Conservation (phyloP, 1,140 invertebrate species). For the Armadillidium nasatum region DNA sequence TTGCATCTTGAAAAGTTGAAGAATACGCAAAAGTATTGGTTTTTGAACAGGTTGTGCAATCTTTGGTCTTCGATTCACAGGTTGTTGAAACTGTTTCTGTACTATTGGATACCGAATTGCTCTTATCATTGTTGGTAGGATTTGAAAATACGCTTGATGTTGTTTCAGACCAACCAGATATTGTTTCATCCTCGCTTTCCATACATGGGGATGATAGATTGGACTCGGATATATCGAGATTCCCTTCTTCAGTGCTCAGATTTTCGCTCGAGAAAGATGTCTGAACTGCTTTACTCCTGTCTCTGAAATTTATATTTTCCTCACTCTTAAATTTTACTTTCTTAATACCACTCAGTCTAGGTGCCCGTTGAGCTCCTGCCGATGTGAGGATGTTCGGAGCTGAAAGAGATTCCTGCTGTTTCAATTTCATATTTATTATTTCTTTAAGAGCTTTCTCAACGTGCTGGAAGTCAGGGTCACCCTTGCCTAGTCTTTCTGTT, state of each 20-base stretch:
- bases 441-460: neutral
- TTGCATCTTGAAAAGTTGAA: too few species aligned
- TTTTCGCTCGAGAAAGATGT: neutral
- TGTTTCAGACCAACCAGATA: neutral
- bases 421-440: neutral
- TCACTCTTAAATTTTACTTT: neutral
- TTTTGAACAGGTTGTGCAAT: neutral
- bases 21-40: neutral
- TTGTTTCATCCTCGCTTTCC: neutral
- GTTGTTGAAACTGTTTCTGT: neutral
- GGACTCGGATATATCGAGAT: neutral
- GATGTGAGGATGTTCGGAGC: neutral
- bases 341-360: neutral
- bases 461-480: neutral
- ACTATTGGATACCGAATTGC: neutral
- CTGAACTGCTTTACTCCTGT: slow-evolving; percentile 3
- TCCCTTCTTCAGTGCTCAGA: neutral
- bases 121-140: neutral
- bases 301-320: neutral
- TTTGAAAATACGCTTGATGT: neutral
- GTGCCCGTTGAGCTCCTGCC: neutral
- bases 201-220: neutral
- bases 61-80: neutral
- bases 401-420: neutral
- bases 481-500: neutral